Evolutionary conservation across 2,888 invertebrate genomes (phyloP), one percentile per base, ranked within the genome.

Genomic region (Drosophila atripex): DNA sequence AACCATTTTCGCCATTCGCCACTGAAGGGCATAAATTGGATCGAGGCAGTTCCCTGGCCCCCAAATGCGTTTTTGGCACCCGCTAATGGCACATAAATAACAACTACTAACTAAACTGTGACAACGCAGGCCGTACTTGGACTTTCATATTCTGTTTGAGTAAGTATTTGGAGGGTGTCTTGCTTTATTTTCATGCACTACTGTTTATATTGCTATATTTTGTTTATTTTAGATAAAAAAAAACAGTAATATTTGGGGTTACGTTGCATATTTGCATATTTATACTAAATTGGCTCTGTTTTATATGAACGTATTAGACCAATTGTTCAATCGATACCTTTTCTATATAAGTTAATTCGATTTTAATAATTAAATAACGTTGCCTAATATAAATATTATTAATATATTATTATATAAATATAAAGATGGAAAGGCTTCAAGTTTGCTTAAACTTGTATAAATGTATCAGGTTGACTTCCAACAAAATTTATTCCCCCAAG

Each of bases 41-140:
- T 18, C 57, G 76, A 52, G 49, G 12, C n/a, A 16, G 16, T 14
- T 12, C 47, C 39, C 39, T 41, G 16, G 41, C 54, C 53, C 23
- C 61, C 77, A 75, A 79, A 77, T 82, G 75, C 83, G 75, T 73
- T 69, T 41, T 69, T 14, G 70, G 66, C 41, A 66, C 69, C 53
- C 71, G 71, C 80, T 82, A 82, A 82, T 82, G 82, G 84, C 74
- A 65, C 60, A 82, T 82, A 82, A 82, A 82, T 80, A 77, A 82
- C 76, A 50, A 74, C 77, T 57, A 73, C 76, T 77, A 80, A 83
- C 79, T 80, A 74, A 79, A 73, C 71, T 73, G 69, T 76, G 79
- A 72, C 71, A 78, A 78, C 59, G 56, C 18, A 50, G 47, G 23
- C 38, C 32, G 9, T 1, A 41, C 39, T 41, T 18, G 39, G 18